Base-by-base conservation (phyloP, 2,113 vertebrate genomes). In the Chionodraco myersi region DNA sequence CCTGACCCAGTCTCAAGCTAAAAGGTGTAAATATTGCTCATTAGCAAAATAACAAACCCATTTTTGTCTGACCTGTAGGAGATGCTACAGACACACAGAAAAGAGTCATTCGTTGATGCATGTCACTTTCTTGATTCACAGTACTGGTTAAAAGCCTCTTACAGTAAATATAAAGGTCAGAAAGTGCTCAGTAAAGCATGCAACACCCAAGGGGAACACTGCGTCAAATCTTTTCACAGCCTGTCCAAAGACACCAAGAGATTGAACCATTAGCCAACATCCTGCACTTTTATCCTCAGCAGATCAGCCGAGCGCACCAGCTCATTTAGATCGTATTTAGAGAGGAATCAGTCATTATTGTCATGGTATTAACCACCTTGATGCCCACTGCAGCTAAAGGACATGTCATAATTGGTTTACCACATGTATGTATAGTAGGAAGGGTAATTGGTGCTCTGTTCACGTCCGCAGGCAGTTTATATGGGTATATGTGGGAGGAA, bases 261-360 rank as follows among this genome's bases (percentile, higher is more conserved):
- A 60, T 61, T 7, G 13, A 76, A 36, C 69, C 79, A 81, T 85
- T 75, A 75, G 51, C 68, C 12, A 41, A 56, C 58, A 70, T 66
- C 71, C 45, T 60, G 62, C 67, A 69, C 44, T 59, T 78, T 74
- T 64, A 34, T 73, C 53, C 23, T 79, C 41, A 70, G 62, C 51
- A 69, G 72, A 77, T 68, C 65, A 78, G 41, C 71, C 76, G 78
- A 84, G 72, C 53, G n/a, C 47, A 61, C 12, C 59, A 45, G 67
- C 78, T 88, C 72, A 82, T 90, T 91, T 82, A 72, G 26, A 76
- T 79, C 75, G 60, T 69, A 82, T 92, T 90, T 82, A 73, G 34
- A 77, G 74, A 78, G 63, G 73, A 84, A 80, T 89, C 80, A 64
- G 61, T 85, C 75, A n/a, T n/a, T 30, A 30, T 30, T 30, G 3